These are phyloP conservation scores for Drosophila parvula DNA, from an alignment of 1,140 invertebrate species.

Conservation along the genomic window DNA sequence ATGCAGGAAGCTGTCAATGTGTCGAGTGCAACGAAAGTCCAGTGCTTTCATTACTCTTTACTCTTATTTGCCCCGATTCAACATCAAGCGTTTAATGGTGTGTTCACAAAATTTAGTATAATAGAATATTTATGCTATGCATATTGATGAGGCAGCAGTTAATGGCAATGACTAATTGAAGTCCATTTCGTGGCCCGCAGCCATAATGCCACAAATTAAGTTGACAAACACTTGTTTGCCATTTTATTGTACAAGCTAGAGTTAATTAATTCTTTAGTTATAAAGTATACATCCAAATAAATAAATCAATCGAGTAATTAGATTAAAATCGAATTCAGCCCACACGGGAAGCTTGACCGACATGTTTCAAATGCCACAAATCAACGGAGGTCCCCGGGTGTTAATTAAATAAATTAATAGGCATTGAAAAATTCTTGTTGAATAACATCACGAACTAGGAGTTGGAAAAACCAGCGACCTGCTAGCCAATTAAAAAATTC, in stretches of 20 bases:
- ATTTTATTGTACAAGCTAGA: constrained; percentile 19
- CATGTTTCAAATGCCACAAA: constrained; percentile 31
- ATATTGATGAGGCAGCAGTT: constrained; percentile 43
- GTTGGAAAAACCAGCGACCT: constrained; percentile 14
- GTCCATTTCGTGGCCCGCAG: constrained; percentile 12
- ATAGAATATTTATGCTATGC: constrained; percentile 20
- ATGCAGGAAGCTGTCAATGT: constrained; percentile 9
- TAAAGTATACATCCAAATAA: neutral
- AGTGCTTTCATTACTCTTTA: neutral
- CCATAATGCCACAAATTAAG: constrained; percentile 39
- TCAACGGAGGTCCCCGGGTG: constrained; percentile 14
- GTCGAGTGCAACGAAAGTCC: constrained; percentile 10
- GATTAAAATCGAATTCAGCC: neutral
- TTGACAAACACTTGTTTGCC: constrained; percentile 26
- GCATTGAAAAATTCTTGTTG: neutral
- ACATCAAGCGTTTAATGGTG: constrained; percentile 32
- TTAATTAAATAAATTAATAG: constrained; percentile 61
- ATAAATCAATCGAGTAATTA: constrained; percentile 5
- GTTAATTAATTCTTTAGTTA: constrained; percentile 33
- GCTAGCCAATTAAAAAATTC: constrained; percentile 38
- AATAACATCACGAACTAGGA: constrained; percentile 45
- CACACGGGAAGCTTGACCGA: neutral
- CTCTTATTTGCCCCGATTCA: neutral
- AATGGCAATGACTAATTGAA: constrained; percentile 38
- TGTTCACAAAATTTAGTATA: constrained; percentile 26